phyloP scores from a whole-genome alignment of 2,113 vertebrate genomes.

The Serinus canaria region DNA sequence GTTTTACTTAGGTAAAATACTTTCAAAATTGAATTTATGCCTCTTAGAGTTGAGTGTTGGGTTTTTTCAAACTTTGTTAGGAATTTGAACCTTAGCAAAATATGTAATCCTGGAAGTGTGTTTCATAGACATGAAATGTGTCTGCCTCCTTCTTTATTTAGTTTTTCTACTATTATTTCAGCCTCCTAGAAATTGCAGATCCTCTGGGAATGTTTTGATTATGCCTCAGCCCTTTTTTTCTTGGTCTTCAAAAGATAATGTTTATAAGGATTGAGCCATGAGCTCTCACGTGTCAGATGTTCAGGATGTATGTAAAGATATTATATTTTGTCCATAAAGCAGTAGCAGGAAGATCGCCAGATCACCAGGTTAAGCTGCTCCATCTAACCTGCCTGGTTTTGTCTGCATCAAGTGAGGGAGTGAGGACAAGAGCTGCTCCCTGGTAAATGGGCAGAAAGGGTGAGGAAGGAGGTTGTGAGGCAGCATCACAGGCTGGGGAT shows the following conservation, averaged over 20 bases:
- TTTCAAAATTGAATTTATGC: slow-evolving; percentile 26
- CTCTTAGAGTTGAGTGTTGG: neutral
- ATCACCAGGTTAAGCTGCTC: neutral
- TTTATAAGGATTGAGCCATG: neutral
- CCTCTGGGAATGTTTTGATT: neutral
- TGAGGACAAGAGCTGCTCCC: neutral
- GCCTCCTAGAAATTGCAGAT: neutral
- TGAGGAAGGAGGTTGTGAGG: neutral
- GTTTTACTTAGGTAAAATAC: slow-evolving; percentile 9
- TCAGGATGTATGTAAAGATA: neutral
- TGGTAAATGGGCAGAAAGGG: neutral
- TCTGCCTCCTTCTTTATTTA: neutral
- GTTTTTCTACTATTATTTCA: neutral
- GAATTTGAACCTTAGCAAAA: neutral
- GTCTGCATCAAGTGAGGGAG: neutral
- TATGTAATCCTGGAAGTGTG: neutral
- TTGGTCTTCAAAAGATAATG: neutral
- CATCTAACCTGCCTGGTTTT: neutral
- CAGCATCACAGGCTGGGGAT: neutral
- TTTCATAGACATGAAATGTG: neutral
- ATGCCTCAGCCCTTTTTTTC: neutral
- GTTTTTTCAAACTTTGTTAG: neutral
- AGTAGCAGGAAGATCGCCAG: neutral
- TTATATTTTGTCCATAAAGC: neutral
- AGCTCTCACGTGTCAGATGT: neutral